Base-by-base conservation (phyloP, 2,113 vertebrate species). In the Anhinga anhinga region DNA sequence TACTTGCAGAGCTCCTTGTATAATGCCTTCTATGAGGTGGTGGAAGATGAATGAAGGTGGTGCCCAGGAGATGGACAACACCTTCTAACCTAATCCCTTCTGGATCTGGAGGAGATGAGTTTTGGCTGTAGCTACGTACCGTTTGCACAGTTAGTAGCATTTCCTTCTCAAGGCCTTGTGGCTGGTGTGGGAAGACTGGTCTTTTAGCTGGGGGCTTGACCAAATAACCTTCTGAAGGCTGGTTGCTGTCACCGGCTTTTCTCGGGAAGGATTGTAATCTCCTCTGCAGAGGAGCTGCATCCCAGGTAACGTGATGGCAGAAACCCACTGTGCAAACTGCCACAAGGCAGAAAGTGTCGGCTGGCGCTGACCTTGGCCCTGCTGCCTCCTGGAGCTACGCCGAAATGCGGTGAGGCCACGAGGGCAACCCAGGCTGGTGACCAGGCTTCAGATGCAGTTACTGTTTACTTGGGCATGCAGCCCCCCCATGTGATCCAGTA, bases 371-470 rank as follows among this genome's bases (percentile, higher is more conserved):
- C 44, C 88, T 93, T 13, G 0, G 73, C 65, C 71, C 81, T 88
- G 53, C 15, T 76, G 25, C 17, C 8, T 40, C 29, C 53, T 6
- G 27, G 26, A 63, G 44, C 72, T 73, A 53, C 9, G 5, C 11
- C 1, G 5, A 11, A 36, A 27, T 4, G 22, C 0, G 3, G 14
- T 7, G 59, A 25, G 42, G 17, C 8, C 13, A 2, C 0, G 5
- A n/a, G 30, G 29, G 26, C 52, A 26, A 49, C 87, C 94, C 89
- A 91, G 91, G 77, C 72, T 93, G 93, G 56, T 88, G 87, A 95
- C 86, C 95, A 82, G 92, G 66, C 49, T 96, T 90, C 76, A 90
- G 88, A 71, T 34, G 20, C 82, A 27, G 81, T 92, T 84, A 86
- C 63, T 13, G 13, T 87, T 91, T 92, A 70, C 73, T 84, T 42